A percentile compares a stretch with the other conserved stretches of the same genome.
phyloP scores from a whole-genome alignment of 2,888 invertebrate species.

The Lordiphosa fenestrarum region DNA sequence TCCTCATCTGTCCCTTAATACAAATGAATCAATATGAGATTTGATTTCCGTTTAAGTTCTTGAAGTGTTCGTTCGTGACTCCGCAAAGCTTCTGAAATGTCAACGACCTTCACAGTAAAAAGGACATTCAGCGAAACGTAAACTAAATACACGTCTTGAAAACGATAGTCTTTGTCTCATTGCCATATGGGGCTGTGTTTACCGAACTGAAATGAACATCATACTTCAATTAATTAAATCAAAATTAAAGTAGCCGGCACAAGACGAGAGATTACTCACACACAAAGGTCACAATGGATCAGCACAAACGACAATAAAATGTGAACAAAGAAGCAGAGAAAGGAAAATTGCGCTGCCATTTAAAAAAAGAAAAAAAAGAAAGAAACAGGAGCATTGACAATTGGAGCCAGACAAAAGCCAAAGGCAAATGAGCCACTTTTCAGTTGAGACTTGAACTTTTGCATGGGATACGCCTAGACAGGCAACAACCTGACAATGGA shows the following conservation, averaged over 20 bases:
- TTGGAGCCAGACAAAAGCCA: slow-evolving; percentile 28
- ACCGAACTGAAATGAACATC: slow-evolving; percentile 2
- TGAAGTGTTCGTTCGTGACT: too few species aligned
- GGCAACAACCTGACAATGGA: slow-evolving; percentile 71
- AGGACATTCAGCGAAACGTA: too few species aligned
- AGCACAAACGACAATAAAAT: slow-evolving; percentile 7
- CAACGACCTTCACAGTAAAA: too few species aligned
- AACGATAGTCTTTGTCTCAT: too few species aligned
- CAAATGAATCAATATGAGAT: too few species aligned
- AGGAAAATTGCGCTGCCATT: slow-evolving; percentile 18
- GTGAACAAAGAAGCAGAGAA: slow-evolving; percentile 2
- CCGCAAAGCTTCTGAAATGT: too few species aligned
- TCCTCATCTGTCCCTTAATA: too few species aligned
- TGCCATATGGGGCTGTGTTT: too few species aligned
- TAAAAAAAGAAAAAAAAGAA: slow-evolving; percentile 44
- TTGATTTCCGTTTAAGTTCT: too few species aligned
- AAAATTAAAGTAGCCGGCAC: slow-evolving; percentile 35
- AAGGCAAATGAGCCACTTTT: slow-evolving; percentile 51
- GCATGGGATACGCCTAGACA: slow-evolving; percentile 52
- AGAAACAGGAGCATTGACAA: slow-evolving; percentile 36
- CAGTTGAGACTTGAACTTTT: slow-evolving; percentile 37
- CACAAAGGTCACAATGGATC: slow-evolving; percentile 8
- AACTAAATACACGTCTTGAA: too few species aligned
- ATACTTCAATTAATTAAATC: slow-evolving; percentile 60
- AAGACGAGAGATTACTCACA: slow-evolving; percentile 35